Base-by-base conservation (phyloP, 2,113 vertebrate genomes). In the Percopsis transmontana region DNA sequence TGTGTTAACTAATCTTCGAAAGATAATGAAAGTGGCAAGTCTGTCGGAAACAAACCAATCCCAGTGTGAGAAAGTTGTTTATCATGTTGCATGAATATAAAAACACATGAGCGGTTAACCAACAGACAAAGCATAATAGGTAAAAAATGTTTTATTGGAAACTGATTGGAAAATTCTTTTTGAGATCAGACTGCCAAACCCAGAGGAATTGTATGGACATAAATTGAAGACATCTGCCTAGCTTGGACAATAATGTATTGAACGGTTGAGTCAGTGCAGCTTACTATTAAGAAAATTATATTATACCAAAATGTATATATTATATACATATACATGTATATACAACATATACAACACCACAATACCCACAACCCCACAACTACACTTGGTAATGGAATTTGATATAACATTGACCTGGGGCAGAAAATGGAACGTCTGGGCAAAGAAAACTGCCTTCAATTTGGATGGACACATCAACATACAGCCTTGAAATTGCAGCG, bases 171-270 rank as follows among this genome's bases (percentile, higher is more conserved):
- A 58, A 67, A 52, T 40, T 59, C 12, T 63, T 39, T n/a, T 51
- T 10, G 10, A 56, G 45, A 14, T 12, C 19, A 4, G 39, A 4
- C 19, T 68, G 80, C 82, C 80, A 85, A 79, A 81, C 75, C 73
- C 15, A 52, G 15, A 56, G 57, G 73, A 67, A 14, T 53, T 68
- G 66, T 52, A 61, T 45, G 50, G 19, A 60, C 70, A 70, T 27
- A 60, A 56, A 73, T 62, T 19, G 38, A 62, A 56, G 47, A 73
- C 66, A 74, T 55, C 13, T 58, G 47, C 27, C 19, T 59, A 4
- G 38, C 39, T 21, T 2, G 41, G 33, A 19, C 50, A 45, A 59
- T 55, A 33, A 13, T 11, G 54, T 53, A 11, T 24, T 62, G 42
- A 61, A 19, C 68, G 18, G 9, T 40, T 71, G 63, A 60, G 33